Conservation (phyloP, 2,888 invertebrate genomes). For the Pomacea canaliculata region DNA sequence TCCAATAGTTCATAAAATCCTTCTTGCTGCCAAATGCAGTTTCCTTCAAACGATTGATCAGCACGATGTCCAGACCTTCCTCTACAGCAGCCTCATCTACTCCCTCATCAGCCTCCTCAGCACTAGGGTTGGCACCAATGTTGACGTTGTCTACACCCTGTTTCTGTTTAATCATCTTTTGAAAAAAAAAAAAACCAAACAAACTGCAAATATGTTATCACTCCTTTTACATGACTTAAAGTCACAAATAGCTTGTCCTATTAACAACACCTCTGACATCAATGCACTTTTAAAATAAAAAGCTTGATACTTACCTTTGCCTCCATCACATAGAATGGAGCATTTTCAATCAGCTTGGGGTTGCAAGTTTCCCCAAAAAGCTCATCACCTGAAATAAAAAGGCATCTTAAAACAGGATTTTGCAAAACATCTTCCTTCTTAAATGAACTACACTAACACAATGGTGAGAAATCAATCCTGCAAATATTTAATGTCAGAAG, state of each 20-base stretch:
- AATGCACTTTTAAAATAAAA: too few species aligned
- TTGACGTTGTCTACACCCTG: neutral
- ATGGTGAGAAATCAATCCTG: too few species aligned
- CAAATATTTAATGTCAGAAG: too few species aligned
- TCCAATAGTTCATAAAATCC: neutral
- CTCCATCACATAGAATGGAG: neutral
- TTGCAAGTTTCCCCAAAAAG: neutral
- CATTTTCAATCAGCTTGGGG: conserved; percentile 4
- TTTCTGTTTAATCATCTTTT: neutral
- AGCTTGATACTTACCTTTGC: neutral
- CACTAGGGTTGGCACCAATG: conserved; percentile 10
- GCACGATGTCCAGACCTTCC: conserved; percentile 7
- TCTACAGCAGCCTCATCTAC: neutral
- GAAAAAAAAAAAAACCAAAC: neutral
- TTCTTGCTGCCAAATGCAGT: neutral
- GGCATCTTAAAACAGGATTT: neutral
- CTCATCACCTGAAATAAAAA: conserved; percentile 9
- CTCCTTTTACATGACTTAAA: neutral
- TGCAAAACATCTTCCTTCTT: neutral
- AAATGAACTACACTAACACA: neutral
- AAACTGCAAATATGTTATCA: neutral
- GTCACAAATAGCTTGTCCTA: neutral
- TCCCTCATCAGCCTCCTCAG: neutral
- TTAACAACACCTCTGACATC: neutral
- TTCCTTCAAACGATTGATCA: neutral